These are phyloP conservation scores for Macaria liturata DNA, from an alignment of 2,888 invertebrate species.

Conservation along the genomic window DNA sequence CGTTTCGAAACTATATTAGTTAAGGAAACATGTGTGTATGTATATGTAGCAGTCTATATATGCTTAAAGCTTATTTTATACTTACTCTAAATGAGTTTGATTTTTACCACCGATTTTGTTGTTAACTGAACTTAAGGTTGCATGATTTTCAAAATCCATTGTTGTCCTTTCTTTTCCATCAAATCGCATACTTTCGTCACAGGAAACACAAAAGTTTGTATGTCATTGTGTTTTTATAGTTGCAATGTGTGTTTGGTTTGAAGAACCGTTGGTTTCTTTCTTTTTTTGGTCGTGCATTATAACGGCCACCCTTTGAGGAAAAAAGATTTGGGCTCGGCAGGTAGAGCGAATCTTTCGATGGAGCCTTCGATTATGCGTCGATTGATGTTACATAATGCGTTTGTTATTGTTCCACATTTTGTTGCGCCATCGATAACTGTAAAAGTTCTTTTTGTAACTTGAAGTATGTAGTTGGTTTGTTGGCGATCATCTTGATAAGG, in stretches of 20 bases:
- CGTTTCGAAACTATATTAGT: background rate
- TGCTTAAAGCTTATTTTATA: no score
- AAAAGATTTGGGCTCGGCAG: constrained; percentile 66
- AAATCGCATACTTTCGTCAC: constrained; percentile 60
- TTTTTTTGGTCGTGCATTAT: constrained; percentile 66
- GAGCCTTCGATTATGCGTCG: constrained; percentile 63
- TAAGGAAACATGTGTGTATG: background rate
- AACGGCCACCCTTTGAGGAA: constrained; percentile 74
- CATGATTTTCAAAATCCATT: constrained; percentile 28
- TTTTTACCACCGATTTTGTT: no score
- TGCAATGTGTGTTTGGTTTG: constrained; percentile 76
- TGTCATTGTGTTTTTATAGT: constrained; percentile 74
- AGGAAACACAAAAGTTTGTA: constrained; percentile 70
- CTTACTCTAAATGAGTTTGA: no score
- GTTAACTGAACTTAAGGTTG: background rate
- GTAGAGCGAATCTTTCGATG: constrained; percentile 76
- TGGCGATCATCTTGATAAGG: constrained; percentile 7
- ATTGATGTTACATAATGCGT: constrained; percentile 64
- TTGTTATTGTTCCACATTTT: constrained; percentile 57
- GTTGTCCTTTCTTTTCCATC: constrained; percentile 38
- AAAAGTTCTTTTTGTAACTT: constrained; percentile 39
- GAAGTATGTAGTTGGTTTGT: constrained; percentile 24
- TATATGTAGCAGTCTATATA: background rate
- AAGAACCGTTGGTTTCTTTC: constrained; percentile 63
- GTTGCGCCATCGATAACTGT: constrained; percentile 60